Percentiles rank a stretch among this genome's conserved stretches.
Conservation (phyloP, 2,113 vertebrate species). For the Vulpes vulpes region DNA sequence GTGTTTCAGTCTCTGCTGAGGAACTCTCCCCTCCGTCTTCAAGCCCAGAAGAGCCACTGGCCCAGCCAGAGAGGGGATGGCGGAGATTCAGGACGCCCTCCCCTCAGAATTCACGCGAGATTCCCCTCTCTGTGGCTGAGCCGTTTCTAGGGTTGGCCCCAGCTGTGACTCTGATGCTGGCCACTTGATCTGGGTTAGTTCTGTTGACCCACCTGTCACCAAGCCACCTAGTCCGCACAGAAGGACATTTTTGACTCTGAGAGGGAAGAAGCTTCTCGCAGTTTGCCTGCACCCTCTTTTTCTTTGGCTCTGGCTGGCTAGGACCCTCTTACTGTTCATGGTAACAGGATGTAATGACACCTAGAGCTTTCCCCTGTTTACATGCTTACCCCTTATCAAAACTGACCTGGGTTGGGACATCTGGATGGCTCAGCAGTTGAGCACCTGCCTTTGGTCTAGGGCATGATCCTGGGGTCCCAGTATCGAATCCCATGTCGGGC, state of each 20-base stretch:
- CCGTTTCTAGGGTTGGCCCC: background rate
- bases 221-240: background rate
- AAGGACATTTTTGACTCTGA: background rate
- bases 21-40: background rate
- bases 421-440: no score
- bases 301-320: background rate
- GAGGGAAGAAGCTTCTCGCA: background rate
- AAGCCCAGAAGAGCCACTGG: background rate
- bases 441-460: no score
- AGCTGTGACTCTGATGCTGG: accelerated
- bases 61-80: background rate
- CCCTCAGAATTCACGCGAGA: accelerated
- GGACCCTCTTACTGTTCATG: background rate
- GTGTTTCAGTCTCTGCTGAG: background rate
- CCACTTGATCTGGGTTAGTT: background rate
- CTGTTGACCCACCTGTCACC: background rate
- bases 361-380: background rate
- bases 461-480: no score
- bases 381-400: background rate
- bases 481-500: no score
- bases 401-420: background rate
- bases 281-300: background rate
- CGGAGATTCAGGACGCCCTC: background rate
- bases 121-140: background rate
- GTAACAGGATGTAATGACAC: accelerated